phyloP scores from a whole-genome alignment of 1,140 invertebrate genomes.

The Trichonephila clavipes region DNA sequence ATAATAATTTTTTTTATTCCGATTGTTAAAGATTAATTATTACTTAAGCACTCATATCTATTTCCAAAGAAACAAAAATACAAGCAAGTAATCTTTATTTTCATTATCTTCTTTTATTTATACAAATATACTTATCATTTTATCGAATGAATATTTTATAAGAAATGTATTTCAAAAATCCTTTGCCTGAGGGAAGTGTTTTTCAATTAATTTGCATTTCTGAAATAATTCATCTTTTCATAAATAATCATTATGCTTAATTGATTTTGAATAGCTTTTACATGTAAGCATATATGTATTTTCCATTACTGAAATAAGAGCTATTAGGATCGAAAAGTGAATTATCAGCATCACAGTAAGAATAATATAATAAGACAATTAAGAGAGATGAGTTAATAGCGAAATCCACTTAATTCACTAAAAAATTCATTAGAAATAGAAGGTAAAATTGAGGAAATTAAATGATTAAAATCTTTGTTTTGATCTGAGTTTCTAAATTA shows the following conservation, averaged over 20 bases:
- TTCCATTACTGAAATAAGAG: neutral
- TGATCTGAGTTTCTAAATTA: neutral
- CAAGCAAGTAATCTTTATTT: neutral
- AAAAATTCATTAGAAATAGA: no score
- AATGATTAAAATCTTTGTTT: neutral
- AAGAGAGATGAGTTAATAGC: neutral
- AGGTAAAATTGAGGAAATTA: neutral
- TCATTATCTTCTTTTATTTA: neutral
- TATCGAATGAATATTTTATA: neutral
- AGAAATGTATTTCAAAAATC: neutral
- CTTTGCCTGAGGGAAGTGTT: neutral
- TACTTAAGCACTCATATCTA: neutral
- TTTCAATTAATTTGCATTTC: neutral
- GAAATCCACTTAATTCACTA: neutral
- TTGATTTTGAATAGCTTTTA: slow-evolving; percentile 1
- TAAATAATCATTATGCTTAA: slow-evolving; percentile 11
- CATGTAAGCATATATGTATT: neutral
- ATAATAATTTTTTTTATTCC: neutral
- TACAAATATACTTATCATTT: neutral
- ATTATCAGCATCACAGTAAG: neutral
- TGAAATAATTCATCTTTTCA: neutral
- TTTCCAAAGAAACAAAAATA: neutral
- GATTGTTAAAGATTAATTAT: neutral
- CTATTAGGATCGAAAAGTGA: neutral
- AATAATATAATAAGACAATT: neutral